Evolutionary conservation across 2,888 invertebrate genomes (phyloP), one percentile per base, ranked within the genome.

Genomic region (Lochmaea capreae): DNA sequence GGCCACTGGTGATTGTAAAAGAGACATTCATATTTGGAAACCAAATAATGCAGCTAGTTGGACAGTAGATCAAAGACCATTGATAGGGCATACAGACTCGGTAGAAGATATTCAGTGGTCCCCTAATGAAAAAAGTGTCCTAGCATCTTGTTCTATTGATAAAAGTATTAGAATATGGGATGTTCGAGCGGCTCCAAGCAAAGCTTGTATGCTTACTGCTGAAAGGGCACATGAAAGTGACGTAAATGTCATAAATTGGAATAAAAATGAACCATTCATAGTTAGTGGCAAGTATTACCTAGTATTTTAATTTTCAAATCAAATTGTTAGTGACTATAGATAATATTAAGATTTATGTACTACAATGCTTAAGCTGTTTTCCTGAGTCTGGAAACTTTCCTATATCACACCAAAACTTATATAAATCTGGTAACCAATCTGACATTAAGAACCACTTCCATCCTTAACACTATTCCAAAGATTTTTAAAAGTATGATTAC

Each of bases 81-180:
- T 95, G 72, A 89, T 92, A 66, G 97, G 96, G 0, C 99, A 99
- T 85, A 93, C 93, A 22, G 92, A 91, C 65, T 98, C 98, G 42
- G 96, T 99, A 12, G 99, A 99, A 89, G 99, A 99, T 87, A 89
- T 99, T 77, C 98, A 99, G 84, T 99, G 99, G 99, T 98, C 98
- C 74, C 98, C 98, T 1, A 97, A 93, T 88, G 99, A 99, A 89
- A 89, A 90, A 79, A 91, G 94, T 88, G 97, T 97, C 0, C 88
- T 97, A 67, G 96, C 96, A 52, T 94, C 96, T 11, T 96, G 96
- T 88, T 96, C 96, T 33, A 93, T 95, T 3, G 97, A 97, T 84
- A 94, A 92, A 88, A 93, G 94, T 76, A 95, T 99, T 78, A 92
- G 97, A 81, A 94, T 99, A 84, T 99, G 99, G 99, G 99, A 99